These are phyloP conservation scores for Carcina quercana DNA, from an alignment of 2,888 invertebrate genomes.

Conservation along the genomic window DNA sequence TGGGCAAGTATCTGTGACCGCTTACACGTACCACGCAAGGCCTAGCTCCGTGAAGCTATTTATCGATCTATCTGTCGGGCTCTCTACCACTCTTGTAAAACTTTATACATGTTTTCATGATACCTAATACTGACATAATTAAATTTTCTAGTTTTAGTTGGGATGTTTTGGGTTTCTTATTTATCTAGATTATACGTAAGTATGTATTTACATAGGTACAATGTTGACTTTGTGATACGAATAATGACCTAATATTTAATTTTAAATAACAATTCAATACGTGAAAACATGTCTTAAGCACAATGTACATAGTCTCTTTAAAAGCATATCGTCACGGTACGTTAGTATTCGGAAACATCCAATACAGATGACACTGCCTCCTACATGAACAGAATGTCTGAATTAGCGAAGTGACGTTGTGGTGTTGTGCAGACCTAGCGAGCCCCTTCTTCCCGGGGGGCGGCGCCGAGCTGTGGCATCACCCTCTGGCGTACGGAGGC, in stretches of 20 bases:
- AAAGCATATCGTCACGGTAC: slow-evolving; percentile 24
- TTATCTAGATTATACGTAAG: no score
- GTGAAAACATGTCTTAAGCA: slow-evolving; percentile 55
- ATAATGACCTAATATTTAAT: no score
- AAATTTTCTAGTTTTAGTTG: slow-evolving; percentile 4
- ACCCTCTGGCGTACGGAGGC: slow-evolving; percentile 85
- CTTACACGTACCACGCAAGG: slow-evolving; percentile 73
- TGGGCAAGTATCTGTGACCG: slow-evolving; percentile 67
- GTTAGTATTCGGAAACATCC: slow-evolving; percentile 22
- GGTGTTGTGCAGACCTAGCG: slow-evolving; percentile 85
- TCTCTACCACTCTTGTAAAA: slow-evolving; percentile 47
- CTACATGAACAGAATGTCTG: no score
- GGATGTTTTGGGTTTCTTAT: slow-evolving; percentile 6
- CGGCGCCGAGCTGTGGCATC: slow-evolving; percentile 96
- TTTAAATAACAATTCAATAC: slow-evolving; percentile 17
- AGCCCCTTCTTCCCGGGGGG: slow-evolving; percentile 93
- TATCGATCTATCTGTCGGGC: slow-evolving; percentile 57
- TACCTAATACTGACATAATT: slow-evolving; percentile 25
- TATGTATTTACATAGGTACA: no score
- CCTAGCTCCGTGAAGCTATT: slow-evolving; percentile 67
- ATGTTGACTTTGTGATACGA: no score
- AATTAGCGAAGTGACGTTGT: slow-evolving; percentile 18
- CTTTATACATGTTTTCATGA: slow-evolving; percentile 61
- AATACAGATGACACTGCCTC: slow-evolving; percentile 2
- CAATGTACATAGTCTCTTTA: slow-evolving; percentile 54